Evolutionary conservation across 2,797 vertebrate species (phyloP).

Genomic region (Pseudocheirus occidentalis): DNA sequence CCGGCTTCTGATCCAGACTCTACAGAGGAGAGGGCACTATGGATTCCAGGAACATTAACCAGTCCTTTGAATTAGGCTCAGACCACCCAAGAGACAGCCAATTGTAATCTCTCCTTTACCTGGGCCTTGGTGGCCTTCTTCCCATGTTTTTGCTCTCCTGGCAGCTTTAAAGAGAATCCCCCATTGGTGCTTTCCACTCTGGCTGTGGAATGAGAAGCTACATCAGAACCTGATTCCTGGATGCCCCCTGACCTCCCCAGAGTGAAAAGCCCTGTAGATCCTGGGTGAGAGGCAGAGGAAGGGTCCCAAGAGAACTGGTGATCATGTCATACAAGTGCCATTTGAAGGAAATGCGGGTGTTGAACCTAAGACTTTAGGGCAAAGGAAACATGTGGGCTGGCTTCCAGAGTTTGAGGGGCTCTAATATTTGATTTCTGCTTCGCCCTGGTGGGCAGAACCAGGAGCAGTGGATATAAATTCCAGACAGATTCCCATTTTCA

Average conservation of each 20-base stretch:
- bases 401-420: neutral
- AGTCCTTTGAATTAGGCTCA: neutral
- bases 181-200: neutral
- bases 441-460: neutral
- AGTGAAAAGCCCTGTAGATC: neutral
- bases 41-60: neutral
- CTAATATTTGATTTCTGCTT: neutral
- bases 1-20: neutral
- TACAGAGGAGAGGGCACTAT: neutral
- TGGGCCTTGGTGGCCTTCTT: neutral
- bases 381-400: neutral
- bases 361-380: neutral
- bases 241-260: neutral
- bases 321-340: neutral
- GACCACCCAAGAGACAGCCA: neutral
- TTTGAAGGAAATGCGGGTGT: neutral
- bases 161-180: neutral
- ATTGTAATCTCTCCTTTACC: neutral
- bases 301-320: neutral
- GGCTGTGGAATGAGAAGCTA: neutral
- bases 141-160: neutral
- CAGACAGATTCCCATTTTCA: neutral
- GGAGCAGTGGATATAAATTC: neutral
- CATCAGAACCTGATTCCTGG: neutral
- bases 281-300: neutral